Evolutionary conservation across 2,888 invertebrate species (phyloP).

Genomic region (Drosophila fulvimacula): DNA sequence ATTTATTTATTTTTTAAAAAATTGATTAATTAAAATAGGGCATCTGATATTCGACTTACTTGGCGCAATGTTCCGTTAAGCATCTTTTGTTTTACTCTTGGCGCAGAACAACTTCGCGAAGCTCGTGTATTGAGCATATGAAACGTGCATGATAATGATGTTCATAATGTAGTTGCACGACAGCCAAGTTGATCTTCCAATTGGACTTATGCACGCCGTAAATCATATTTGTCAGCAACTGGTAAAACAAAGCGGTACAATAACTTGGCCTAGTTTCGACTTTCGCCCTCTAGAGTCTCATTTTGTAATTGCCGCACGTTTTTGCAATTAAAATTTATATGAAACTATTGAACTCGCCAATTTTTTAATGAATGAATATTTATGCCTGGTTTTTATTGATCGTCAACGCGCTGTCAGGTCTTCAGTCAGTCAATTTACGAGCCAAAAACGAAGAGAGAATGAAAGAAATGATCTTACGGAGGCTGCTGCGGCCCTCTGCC

Average conservation of each 20-base stretch:
- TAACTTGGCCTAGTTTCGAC: constrained; percentile 65
- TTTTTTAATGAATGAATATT: constrained; percentile 67
- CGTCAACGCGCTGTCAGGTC: constrained; percentile 36
- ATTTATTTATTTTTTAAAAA: no score
- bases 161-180: constrained; percentile 11
- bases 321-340: constrained; percentile 82
- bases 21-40: not conserved
- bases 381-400: constrained; percentile 45
- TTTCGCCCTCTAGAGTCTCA: constrained; percentile 12
- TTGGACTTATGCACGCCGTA: constrained; percentile 42
- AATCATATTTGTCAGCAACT: constrained; percentile 53
- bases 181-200: constrained; percentile 27
- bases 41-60: not conserved
- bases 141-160: constrained; percentile 8
- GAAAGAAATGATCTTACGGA: constrained; percentile 28
- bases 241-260: constrained; percentile 1
- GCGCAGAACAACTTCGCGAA: constrained; percentile 40
- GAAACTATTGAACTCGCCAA: constrained; percentile 71
- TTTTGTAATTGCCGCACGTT: constrained; percentile 65
- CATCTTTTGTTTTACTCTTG: constrained; percentile 12
- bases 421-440: constrained; percentile 50
- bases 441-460: constrained; percentile 10
- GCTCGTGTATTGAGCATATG: constrained; percentile 21
- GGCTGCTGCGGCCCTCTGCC: constrained; percentile 15
- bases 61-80: not conserved